These are phyloP conservation scores for Palloptera scutellata DNA, from an alignment of 2,888 invertebrate species.

Conservation along the genomic window DNA sequence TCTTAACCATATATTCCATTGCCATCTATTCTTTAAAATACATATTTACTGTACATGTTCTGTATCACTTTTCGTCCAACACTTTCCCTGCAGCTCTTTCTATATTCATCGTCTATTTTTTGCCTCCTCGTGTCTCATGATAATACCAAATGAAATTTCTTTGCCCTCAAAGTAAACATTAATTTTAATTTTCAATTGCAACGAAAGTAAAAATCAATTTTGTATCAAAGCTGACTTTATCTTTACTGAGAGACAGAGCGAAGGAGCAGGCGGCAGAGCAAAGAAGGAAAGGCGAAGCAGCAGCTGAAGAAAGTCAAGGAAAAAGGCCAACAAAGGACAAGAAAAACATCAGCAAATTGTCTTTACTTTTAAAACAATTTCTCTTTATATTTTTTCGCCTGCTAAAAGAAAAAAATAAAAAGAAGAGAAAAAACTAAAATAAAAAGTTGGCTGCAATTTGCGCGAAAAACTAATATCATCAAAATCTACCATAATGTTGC, in stretches of 20 bases:
- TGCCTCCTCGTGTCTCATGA: too few relatives aligned
- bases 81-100: too few relatives aligned
- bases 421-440: not conserved
- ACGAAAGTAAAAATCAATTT: slow-evolving; percentile 19
- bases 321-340: not conserved
- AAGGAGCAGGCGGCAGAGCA: not conserved
- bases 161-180: slow-evolving; percentile 24
- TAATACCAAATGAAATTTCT: too few relatives aligned
- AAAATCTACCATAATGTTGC: too few relatives aligned
- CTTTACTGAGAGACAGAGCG: not conserved
- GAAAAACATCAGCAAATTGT: not conserved
- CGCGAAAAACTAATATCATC: not conserved
- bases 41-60: too few relatives aligned
- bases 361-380: slow-evolving; percentile 1
- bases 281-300: not conserved
- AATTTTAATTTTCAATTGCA: slow-evolving; percentile 28
- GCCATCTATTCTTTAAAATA: too few relatives aligned
- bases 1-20: too few relatives aligned
- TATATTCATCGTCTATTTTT: too few relatives aligned
- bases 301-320: not conserved
- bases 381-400: not conserved
- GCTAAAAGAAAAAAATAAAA: too few relatives aligned
- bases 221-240: slow-evolving; percentile 17
- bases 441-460: slow-evolving; percentile 9
- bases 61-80: too few relatives aligned